phyloP scores from a whole-genome alignment of 2,113 vertebrate species.

The Microcebus murinus region DNA sequence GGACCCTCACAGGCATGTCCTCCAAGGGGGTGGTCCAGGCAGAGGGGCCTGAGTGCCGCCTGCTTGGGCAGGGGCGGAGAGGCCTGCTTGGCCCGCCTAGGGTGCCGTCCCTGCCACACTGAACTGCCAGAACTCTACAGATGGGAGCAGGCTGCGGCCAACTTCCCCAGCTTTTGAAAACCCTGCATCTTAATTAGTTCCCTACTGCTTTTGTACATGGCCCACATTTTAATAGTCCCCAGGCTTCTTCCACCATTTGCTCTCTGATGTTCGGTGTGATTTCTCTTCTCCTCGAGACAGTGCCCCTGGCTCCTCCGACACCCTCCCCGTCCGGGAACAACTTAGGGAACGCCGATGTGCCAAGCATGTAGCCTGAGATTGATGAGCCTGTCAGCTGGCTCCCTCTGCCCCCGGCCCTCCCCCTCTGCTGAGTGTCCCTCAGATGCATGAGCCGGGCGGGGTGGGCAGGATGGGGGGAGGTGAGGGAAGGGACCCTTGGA shows the following conservation, averaged over 20 bases:
- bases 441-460: conserved; percentile 80
- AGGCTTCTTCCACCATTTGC: conserved; percentile 81
- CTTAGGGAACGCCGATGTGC: conserved; percentile 80
- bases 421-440: conserved; percentile 64
- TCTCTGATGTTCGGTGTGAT: conserved; percentile 76
- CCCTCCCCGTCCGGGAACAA: conserved; percentile 65
- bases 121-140: conserved; percentile 81
- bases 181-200: conserved; percentile 88
- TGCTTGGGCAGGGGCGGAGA: not conserved
- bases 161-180: conserved; percentile 82
- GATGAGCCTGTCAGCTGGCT: conserved; percentile 86
- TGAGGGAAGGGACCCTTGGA: conserved; percentile 60
- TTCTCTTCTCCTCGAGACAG: conserved; percentile 57
- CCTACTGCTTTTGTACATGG: conserved; percentile 87
- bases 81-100: not conserved
- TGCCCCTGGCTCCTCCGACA: conserved; percentile 37
- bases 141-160: conserved; percentile 84
- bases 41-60: not conserved
- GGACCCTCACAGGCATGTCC: not conserved
- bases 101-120: conserved; percentile 67
- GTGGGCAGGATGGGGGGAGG: conserved; percentile 57
- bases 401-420: conserved; percentile 75
- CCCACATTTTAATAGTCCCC: conserved; percentile 87
- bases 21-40: not conserved
- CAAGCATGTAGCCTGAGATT: conserved; percentile 84